phyloP scores from a whole-genome alignment of 2,888 invertebrate species.

The Mesoligia furuncula region DNA sequence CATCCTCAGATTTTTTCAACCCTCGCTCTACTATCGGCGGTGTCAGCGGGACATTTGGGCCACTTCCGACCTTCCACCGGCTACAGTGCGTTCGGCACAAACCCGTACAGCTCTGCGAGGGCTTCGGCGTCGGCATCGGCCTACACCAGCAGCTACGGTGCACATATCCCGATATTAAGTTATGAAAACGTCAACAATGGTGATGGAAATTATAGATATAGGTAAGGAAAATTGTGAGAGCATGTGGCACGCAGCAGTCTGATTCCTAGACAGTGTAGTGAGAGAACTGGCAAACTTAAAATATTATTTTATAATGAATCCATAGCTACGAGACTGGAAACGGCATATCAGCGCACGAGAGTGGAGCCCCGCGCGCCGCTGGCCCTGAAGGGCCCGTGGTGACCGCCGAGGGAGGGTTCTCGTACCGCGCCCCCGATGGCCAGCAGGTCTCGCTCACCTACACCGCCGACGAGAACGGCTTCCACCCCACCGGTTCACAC shows the following conservation, averaged over 20 bases:
- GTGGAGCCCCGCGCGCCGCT: slow-evolving; percentile 89
- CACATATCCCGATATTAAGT: slow-evolving; percentile 90
- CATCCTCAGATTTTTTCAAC: slow-evolving; percentile 68
- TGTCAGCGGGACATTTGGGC: slow-evolving; percentile 71
- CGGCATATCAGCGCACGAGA: slow-evolving; percentile 91
- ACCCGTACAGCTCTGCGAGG: slow-evolving; percentile 65
- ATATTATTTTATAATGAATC: not conserved
- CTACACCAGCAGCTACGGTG: slow-evolving; percentile 54
- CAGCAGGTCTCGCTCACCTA: slow-evolving; percentile 92
- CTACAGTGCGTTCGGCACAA: slow-evolving; percentile 65
- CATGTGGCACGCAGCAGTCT: not conserved
- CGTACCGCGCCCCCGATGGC: slow-evolving; percentile 92
- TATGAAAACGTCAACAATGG: slow-evolving; percentile 91
- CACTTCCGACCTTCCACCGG: slow-evolving; percentile 60
- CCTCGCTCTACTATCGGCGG: slow-evolving; percentile 70
- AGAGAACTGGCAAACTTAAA: not conserved
- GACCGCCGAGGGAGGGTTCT: slow-evolving; percentile 92
- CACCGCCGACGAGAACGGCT: slow-evolving; percentile 93
- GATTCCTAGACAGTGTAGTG: not conserved
- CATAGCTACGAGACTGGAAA: slow-evolving; percentile 91
- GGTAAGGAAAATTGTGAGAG: slow-evolving; percentile 73
- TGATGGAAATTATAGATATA: slow-evolving; percentile 91
- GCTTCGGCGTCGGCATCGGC: slow-evolving; percentile 69
- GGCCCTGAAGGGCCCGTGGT: slow-evolving; percentile 89
- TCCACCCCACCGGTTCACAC: slow-evolving; percentile 91